These are phyloP conservation scores for Laothoe populi DNA, from an alignment of 2,888 invertebrate genomes.

Conservation along the genomic window DNA sequence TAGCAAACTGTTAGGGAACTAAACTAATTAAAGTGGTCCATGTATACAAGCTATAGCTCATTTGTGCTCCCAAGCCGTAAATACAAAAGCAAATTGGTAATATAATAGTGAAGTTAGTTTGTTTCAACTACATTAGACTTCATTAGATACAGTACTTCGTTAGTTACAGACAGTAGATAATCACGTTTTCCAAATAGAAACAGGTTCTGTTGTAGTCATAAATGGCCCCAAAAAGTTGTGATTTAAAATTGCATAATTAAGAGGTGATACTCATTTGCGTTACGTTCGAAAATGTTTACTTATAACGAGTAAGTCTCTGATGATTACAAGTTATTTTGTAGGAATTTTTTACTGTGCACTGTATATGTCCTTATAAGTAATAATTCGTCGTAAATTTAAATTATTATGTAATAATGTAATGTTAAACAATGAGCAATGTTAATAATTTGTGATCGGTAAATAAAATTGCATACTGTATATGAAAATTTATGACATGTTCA, in stretches of 20 bases:
- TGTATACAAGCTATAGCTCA: constrained; percentile 5
- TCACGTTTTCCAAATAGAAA: background rate
- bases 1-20: constrained; percentile 12
- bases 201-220: constrained; percentile 4
- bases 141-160: too few relatives aligned
- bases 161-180: background rate
- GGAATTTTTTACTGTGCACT: constrained; percentile 40
- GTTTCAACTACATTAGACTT: constrained; percentile 10
- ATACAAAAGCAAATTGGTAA: background rate
- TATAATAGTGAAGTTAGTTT: constrained; percentile 8
- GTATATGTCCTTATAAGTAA: constrained; percentile 47
- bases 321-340: constrained; percentile 42
- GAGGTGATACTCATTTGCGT: constrained; percentile 4
- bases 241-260: constrained; percentile 20
- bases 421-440: constrained; percentile 56
- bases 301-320: constrained; percentile 34
- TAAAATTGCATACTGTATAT: constrained; percentile 63
- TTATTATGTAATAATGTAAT: constrained; percentile 35
- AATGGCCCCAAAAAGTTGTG: constrained; percentile 23
- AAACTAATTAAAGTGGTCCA: constrained; percentile 18
- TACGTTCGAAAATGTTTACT: constrained; percentile 19
- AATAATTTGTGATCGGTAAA: constrained; percentile 62
- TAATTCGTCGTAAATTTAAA: constrained; percentile 37
- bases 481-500: constrained; percentile 66
- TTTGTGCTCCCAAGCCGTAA: constrained; percentile 12